phyloP scores from a whole-genome alignment of 2,113 vertebrate genomes.

The Chaenocephalus aceratus region DNA sequence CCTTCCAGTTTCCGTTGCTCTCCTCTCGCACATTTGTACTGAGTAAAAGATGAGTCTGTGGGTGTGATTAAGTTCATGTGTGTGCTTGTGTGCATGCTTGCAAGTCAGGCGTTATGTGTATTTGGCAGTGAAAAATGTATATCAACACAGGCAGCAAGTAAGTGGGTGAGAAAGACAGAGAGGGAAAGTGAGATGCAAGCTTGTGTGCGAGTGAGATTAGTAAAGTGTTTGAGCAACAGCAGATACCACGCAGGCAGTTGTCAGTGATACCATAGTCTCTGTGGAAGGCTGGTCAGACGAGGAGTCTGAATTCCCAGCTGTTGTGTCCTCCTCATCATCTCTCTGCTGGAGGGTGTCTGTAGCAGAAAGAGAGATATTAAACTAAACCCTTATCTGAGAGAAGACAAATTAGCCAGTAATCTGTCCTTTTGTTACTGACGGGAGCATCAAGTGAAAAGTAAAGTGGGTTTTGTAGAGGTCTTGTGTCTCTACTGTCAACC shows the following conservation, averaged over 20 bases:
- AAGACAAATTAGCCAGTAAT: constrained; percentile 7
- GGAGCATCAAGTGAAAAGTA: constrained; percentile 4
- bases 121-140: constrained; percentile 63
- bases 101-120: constrained; percentile 47
- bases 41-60: constrained; percentile 23
- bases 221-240: constrained; percentile 55
- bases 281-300: constrained; percentile 58
- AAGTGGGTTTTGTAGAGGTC: constrained; percentile 15
- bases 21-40: constrained; percentile 54
- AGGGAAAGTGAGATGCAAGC: constrained; percentile 46
- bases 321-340: constrained; percentile 50
- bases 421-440: constrained; percentile 9
- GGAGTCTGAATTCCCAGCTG: constrained; percentile 24
- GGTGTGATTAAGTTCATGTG: constrained; percentile 40
- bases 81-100: constrained; percentile 48
- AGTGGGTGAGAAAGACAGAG: constrained; percentile 65
- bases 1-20: constrained; percentile 42
- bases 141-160: constrained; percentile 66
- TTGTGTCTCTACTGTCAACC: background rate
- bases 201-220: constrained; percentile 43
- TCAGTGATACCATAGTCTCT: constrained; percentile 70
- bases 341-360: constrained; percentile 28
- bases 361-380: constrained; percentile 27
- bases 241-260: constrained; percentile 64
- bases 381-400: background rate